Percentiles rank a stretch among this genome's conserved stretches.
These are phyloP conservation scores for Cacoxenus indagator DNA, from an alignment of 2,888 invertebrate genomes.

Conservation along the genomic window DNA sequence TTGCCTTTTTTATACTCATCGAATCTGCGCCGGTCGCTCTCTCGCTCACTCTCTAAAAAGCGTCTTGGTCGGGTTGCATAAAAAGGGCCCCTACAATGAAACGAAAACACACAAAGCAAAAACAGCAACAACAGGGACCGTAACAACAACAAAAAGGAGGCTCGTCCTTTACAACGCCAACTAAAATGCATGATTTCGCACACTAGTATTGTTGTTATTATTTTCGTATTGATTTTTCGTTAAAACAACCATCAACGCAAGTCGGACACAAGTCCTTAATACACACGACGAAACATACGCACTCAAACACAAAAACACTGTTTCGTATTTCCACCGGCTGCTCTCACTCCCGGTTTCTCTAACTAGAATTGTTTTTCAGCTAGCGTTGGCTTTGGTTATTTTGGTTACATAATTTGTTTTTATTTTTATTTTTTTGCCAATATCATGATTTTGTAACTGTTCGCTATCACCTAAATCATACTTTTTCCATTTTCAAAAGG, in stretches of 20 bases:
- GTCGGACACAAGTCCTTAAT: slow-evolving; percentile 19
- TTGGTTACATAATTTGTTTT: too few relatives aligned
- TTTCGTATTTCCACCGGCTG: background rate
- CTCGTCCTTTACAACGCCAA: slow-evolving; percentile 47
- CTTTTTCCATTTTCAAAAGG: background rate
- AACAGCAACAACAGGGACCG: too few relatives aligned
- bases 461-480: background rate
- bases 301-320: background rate
- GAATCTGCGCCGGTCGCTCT: too few relatives aligned
- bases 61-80: too few relatives aligned
- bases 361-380: too few relatives aligned
- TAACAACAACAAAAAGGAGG: slow-evolving; percentile 49
- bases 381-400: background rate
- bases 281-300: slow-evolving; percentile 31
- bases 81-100: too few relatives aligned
- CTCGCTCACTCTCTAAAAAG: too few relatives aligned
- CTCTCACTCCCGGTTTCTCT: slow-evolving; percentile 4
- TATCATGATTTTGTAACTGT: slow-evolving; percentile 19
- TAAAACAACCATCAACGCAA: slow-evolving; percentile 13
- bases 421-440: too few relatives aligned
- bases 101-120: too few relatives aligned
- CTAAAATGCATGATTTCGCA: too few relatives aligned
- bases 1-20: too few relatives aligned
- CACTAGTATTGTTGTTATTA: too few relatives aligned
- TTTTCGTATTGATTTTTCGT: slow-evolving; percentile 40